These are phyloP conservation scores for Pangasius djambal DNA, from an alignment of 2,797 vertebrate genomes.

Conservation along the genomic window DNA sequence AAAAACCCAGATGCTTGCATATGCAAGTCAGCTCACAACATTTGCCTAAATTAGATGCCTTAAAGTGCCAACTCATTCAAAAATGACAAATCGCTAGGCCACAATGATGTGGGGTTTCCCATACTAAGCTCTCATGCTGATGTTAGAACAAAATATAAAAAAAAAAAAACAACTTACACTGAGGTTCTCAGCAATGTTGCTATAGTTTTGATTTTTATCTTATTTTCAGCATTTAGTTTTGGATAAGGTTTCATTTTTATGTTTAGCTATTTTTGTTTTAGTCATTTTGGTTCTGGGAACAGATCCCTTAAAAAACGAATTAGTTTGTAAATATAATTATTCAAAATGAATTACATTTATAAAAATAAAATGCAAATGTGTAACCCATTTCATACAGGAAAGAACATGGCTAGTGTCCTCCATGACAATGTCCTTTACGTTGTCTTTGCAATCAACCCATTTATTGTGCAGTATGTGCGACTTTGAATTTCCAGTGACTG, in stretches of 20 bases:
- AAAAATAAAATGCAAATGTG: background rate
- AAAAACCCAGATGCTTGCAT: background rate
- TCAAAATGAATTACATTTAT: background rate
- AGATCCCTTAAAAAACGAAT: background rate
- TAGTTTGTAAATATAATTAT: background rate
- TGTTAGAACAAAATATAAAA: background rate
- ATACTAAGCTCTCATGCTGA: background rate
- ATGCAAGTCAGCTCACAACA: conserved; percentile 3
- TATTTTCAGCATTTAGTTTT: background rate
- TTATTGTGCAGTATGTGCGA: background rate
- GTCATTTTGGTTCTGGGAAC: background rate
- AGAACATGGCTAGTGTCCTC: background rate
- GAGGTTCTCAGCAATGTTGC: background rate
- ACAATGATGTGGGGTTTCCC: background rate
- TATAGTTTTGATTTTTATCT: background rate
- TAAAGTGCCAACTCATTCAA: background rate
- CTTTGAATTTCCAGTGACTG: background rate
- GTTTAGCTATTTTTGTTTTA: background rate
- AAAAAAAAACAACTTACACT: background rate
- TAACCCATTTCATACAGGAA: background rate
- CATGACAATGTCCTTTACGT: background rate
- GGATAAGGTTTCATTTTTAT: background rate
- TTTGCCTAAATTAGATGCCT: background rate
- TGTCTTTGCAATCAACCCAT: background rate
- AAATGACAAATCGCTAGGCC: background rate